A percentile compares a stretch with the other conserved stretches of the same genome.
Evolutionary conservation across 1,140 invertebrate species (phyloP).

Genomic region (Antheraea pernyi): DNA sequence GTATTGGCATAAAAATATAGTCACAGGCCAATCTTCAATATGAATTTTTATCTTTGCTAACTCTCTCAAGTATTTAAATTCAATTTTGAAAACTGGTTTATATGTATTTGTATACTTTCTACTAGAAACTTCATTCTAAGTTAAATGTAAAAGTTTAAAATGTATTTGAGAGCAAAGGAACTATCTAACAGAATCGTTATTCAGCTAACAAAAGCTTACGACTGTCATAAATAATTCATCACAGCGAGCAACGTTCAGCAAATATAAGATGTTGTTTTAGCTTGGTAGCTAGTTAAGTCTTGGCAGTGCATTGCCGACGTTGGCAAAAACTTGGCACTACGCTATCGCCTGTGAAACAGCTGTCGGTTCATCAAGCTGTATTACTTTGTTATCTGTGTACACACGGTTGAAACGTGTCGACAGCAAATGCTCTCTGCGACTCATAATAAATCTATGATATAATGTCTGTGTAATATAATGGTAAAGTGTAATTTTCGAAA

Average conservation of each 20-base stretch:
- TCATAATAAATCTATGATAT: too few species aligned
- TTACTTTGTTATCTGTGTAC: slow-evolving; percentile 14
- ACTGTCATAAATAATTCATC: background rate
- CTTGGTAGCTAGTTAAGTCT: background rate
- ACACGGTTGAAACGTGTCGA: background rate
- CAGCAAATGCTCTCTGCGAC: too few species aligned
- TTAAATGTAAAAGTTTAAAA: background rate
- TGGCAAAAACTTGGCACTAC: background rate
- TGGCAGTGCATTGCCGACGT: background rate
- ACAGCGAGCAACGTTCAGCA: background rate
- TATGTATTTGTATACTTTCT: background rate
- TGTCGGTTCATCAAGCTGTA: slow-evolving; percentile 19
- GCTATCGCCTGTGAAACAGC: slow-evolving; percentile 13
- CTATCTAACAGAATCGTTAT: background rate
- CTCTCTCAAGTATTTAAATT: too few species aligned
- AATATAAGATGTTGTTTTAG: background rate
- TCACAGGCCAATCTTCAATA: too few species aligned
- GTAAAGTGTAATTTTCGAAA: too few species aligned
- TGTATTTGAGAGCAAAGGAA: background rate
- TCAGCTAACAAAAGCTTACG: slow-evolving; percentile 1
- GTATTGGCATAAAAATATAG: too few species aligned
- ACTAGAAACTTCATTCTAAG: background rate
- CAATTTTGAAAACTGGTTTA: too few species aligned
- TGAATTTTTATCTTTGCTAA: too few species aligned
- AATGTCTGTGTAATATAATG: background rate